Percentiles rank a stretch among this genome's conserved stretches.
Conservation (phyloP, 2,797 vertebrate genomes). For the Lagocephalus sceleratus region DNA sequence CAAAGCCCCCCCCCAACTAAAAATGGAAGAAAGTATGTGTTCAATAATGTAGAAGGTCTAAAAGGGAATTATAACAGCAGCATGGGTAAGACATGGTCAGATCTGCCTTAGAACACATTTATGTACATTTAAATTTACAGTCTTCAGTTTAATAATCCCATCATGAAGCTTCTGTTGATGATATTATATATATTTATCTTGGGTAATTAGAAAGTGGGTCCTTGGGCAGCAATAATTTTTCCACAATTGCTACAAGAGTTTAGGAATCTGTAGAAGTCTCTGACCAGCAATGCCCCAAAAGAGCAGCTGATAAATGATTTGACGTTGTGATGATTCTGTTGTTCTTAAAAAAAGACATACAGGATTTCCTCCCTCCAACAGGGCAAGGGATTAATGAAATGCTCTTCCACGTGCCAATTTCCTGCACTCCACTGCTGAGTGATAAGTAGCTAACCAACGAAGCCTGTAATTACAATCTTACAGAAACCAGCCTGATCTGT, state of each 20-base stretch:
- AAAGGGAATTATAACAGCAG: conserved; percentile 34
- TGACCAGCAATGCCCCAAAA: conserved; percentile 40
- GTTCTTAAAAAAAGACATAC: conserved; percentile 96
- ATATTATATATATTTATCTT: too few species aligned
- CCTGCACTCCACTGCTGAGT: conserved; percentile 96
- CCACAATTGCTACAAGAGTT: conserved; percentile 78
- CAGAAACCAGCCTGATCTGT: conserved; percentile 99
- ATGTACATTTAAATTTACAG: too few species aligned
- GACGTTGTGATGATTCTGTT: conserved; percentile 93
- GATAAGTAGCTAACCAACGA: conserved; percentile 99
- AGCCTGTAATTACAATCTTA: conserved; percentile 99
- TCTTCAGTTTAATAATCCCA: too few species aligned
- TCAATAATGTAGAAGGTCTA: conserved; percentile 59
- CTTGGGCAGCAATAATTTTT: conserved; percentile 72
- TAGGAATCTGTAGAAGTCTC: conserved; percentile 15
- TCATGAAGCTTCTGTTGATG: too few species aligned
- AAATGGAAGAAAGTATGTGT: conserved; percentile 36
- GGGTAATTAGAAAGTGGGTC: not conserved
- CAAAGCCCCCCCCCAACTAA: conserved; percentile 38
- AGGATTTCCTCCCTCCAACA: conserved; percentile 74
- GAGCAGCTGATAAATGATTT: conserved; percentile 92
- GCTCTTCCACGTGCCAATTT: conserved; percentile 97
- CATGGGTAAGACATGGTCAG: not conserved
- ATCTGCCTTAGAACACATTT: too few species aligned
- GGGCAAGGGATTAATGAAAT: conserved; percentile 99